Percentiles rank a stretch among this genome's conserved stretches.
Conservation (phyloP, 2,888 invertebrate genomes). For the Spisula solida region DNA sequence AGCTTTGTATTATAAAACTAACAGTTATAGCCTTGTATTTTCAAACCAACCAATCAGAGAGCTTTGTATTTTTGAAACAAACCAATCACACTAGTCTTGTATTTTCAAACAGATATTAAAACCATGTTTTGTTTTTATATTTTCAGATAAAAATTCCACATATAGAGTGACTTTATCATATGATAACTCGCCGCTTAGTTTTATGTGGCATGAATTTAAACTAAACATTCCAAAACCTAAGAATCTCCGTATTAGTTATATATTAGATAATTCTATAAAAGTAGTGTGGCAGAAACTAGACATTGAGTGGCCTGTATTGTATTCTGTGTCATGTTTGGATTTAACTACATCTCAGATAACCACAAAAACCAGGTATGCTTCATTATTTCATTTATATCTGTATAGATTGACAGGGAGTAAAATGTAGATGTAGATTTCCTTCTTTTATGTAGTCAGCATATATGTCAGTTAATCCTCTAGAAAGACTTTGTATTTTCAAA, state of each 20-base stretch:
- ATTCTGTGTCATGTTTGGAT: not conserved
- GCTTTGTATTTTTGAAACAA: too few relatives aligned
- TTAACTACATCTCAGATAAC: not conserved
- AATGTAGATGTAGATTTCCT: too few relatives aligned
- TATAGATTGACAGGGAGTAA: too few relatives aligned
- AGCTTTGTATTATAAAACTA: too few relatives aligned
- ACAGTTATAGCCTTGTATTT: too few relatives aligned
- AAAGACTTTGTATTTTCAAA: too few relatives aligned
- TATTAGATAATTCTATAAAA: slow-evolving; percentile 11
- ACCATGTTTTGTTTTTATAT: not conserved
- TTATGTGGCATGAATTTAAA: slow-evolving; percentile 12
- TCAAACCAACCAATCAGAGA: too few relatives aligned
- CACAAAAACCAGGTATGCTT: not conserved
- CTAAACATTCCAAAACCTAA: slow-evolving; percentile 1
- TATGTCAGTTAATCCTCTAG: too few relatives aligned
- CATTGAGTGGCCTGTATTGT: not conserved
- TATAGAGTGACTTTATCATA: not conserved
- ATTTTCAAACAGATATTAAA: not conserved
- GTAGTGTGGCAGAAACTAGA: not conserved
- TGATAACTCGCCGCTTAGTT: not conserved
- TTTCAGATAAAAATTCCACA: not conserved
- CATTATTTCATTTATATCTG: too few relatives aligned
- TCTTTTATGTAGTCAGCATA: too few relatives aligned
- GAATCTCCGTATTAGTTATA: not conserved
- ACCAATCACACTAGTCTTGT: not conserved